phyloP scores from a whole-genome alignment of 2,797 vertebrate species.

The Agapornis canus region DNA sequence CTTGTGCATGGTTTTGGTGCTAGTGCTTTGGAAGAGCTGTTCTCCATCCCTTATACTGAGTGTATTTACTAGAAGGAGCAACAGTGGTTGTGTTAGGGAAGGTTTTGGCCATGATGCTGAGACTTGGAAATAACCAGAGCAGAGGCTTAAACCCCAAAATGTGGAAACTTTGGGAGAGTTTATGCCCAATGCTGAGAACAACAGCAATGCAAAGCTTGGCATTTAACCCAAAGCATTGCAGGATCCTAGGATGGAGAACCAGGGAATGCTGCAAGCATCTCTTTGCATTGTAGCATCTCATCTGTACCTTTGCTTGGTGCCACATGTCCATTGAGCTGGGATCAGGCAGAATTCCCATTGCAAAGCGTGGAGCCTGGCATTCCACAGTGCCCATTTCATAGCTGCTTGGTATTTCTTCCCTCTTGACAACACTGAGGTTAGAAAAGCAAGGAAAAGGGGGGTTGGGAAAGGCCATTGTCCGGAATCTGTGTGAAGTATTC shows the following conservation, averaged over 20 bases:
- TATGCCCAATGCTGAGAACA: neutral
- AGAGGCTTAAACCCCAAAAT: neutral
- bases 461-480: neutral
- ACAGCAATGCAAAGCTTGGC: neutral
- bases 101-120: neutral
- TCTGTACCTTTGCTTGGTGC: neutral
- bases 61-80: neutral
- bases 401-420: neutral
- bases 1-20: neutral
- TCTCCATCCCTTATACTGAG: neutral
- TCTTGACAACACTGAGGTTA: neutral
- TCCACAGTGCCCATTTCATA: neutral
- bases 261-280: neutral
- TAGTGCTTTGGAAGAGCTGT: neutral
- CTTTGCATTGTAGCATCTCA: rapidly evolving
- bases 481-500: neutral
- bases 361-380: neutral
- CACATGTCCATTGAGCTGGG: neutral
- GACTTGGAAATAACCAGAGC: neutral
- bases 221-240: neutral
- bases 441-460: neutral
- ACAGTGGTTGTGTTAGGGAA: rapidly evolving
- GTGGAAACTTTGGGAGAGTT: neutral
- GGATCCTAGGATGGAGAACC: neutral
- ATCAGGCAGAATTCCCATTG: neutral